Evolutionary conservation across 92 coral and sea anemone genomes (phyloP).

Genomic region (Bergia sp.): DNA sequence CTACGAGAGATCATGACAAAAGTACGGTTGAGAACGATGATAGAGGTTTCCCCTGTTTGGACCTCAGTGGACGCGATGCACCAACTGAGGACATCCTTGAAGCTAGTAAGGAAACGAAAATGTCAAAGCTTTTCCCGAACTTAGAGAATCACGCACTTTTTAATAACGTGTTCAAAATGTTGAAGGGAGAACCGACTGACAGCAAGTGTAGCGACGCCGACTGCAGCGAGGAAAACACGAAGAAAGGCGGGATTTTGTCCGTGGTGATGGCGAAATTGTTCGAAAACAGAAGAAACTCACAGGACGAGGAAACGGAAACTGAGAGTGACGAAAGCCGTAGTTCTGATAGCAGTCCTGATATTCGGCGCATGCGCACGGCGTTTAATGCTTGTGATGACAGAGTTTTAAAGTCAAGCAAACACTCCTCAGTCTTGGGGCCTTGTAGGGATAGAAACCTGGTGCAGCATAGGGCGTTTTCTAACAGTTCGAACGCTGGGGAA

Average conservation of each 20-base stretch:
- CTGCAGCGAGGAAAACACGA: slow-evolving; percentile 2
- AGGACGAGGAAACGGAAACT: not conserved
- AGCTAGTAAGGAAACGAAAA: not conserved
- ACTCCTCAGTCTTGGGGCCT: not conserved
- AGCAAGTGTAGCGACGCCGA: not conserved
- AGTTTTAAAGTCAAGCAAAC: not conserved
- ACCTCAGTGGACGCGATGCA: not conserved
- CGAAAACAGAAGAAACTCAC: slow-evolving; percentile 20
- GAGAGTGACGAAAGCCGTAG: slow-evolving; percentile 6
- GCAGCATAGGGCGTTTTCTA: slow-evolving; percentile 23
- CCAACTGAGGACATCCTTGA: slow-evolving; percentile 1
- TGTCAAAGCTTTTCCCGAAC: slow-evolving; percentile 26
- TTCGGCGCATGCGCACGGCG: not conserved
- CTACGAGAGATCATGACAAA: not conserved
- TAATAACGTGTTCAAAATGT: slow-evolving; percentile 36
- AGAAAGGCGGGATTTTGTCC: slow-evolving; percentile 23
- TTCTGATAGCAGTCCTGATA: not conserved
- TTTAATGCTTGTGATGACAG: slow-evolving; percentile 39
- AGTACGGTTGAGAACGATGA: not conserved
- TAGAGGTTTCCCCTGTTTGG: not conserved
- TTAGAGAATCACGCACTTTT: slow-evolving; percentile 42
- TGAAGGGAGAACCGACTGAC: slow-evolving; percentile 16
- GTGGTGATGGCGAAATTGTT: slow-evolving; percentile 30
- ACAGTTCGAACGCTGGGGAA: not conserved
- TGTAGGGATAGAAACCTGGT: slow-evolving; percentile 19